Evolutionary conservation across 2,113 vertebrate genomes (phyloP).

Genomic region (Petrocephalus microphthalmus): DNA sequence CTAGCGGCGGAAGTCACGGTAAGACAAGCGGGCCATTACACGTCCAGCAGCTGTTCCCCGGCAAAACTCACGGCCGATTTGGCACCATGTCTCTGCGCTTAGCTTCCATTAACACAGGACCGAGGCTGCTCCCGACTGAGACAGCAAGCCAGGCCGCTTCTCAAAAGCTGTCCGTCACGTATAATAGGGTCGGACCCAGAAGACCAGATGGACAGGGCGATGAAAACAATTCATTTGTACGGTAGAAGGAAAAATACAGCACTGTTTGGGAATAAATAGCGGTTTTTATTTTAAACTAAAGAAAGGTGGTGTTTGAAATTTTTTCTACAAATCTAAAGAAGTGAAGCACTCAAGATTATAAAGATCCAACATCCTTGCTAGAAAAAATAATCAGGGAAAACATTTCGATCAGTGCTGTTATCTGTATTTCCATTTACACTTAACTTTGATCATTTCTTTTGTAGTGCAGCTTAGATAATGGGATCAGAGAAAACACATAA

Average conservation of each 20-base stretch:
- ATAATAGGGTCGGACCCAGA: neutral
- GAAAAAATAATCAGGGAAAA: neutral
- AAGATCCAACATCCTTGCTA: neutral
- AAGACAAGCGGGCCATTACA: neutral
- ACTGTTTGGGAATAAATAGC: neutral
- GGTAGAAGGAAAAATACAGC: neutral
- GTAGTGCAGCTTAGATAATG: neutral
- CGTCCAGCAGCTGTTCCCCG: neutral
- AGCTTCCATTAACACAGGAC: neutral
- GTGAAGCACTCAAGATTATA: neutral
- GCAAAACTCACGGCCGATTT: neutral
- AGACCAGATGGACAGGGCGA: neutral
- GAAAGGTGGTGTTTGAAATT: neutral
- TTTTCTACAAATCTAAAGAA: neutral
- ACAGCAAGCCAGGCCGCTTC: neutral
- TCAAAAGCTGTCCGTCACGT: neutral
- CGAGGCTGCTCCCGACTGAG: neutral
- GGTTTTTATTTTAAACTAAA: neutral
- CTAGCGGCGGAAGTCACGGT: neutral
- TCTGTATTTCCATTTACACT: neutral
- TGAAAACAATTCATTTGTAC: neutral
- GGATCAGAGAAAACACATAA: neutral
- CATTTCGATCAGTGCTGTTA: neutral
- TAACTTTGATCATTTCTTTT: neutral
- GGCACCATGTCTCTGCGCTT: neutral